These are phyloP conservation scores for Rosalia funebris DNA, from an alignment of 2,888 invertebrate species.

Conservation along the genomic window DNA sequence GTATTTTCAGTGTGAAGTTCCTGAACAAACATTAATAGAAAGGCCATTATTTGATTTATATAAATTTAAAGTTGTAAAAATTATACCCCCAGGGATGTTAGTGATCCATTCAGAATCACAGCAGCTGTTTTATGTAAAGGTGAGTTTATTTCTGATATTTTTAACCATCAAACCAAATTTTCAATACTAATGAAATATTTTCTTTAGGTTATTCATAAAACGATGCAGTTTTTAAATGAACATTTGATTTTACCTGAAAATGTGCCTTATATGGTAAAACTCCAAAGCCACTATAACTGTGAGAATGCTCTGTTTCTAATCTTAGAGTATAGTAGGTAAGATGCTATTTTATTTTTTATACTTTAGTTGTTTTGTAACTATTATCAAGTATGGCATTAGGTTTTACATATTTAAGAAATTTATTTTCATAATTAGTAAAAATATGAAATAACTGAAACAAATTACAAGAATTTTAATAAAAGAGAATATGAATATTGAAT, in stretches of 20 bases:
- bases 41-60: constrained; percentile 60
- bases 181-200: no score
- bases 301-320: constrained; percentile 79
- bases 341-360: no score
- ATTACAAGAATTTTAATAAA: no score
- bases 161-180: constrained; percentile 10
- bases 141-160: constrained; percentile 50
- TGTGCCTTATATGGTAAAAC: constrained; percentile 83
- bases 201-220: constrained; percentile 67
- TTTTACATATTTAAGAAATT: no score
- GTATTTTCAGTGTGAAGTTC: constrained; percentile 30
- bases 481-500: no score
- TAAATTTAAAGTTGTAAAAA: constrained; percentile 65
- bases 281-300: constrained; percentile 81
- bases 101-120: constrained; percentile 64
- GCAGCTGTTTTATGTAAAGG: constrained; percentile 67
- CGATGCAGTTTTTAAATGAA: constrained; percentile 59
- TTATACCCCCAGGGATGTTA: constrained; percentile 65
- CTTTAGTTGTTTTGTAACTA: no score
- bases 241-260: constrained; percentile 74
- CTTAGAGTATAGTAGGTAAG: constrained; percentile 74
- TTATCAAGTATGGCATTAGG: no score
- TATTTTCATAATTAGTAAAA: no score
- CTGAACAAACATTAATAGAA: constrained; percentile 41
- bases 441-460: no score